Base-by-base conservation (phyloP, 2,888 invertebrate genomes). In the Zhengitettix transpicula region DNA sequence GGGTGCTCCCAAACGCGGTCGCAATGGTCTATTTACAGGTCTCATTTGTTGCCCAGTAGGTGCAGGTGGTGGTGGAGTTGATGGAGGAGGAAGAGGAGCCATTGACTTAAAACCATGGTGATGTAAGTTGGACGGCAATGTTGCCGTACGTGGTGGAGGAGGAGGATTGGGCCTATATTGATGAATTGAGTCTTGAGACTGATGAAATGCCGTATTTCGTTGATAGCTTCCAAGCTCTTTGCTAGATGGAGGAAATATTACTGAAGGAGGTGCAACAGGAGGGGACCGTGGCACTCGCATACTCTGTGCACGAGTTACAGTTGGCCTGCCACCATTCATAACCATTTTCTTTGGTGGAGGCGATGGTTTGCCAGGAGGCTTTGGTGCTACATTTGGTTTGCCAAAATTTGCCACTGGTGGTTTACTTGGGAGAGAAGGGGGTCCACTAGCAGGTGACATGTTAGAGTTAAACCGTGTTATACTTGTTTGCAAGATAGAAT, bases 341-440 rank as follows among this genome's bases (percentile, higher is more conserved):
- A 77, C 72, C 14, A 82, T 71, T 62, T 82, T 83, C 71, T 85
- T 84, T 40, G 81, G 82, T 47, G 85, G 84, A 5, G 84, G 82
- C 44, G 81, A 80, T 5, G 84, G 84, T 69, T 81, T 79, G 12
- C 69, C 70, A 10, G 89, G 89, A 28, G 91, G 91, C 72, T 89
- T 89, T 1, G 91, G 91, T 40, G 90, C 90, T 65, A 90, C 73
- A 72, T 87, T 81, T 28, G 89, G 90, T 73, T 91, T 92, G 58
- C 89, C 89, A 75, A 83, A 81, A 69, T 79, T 79, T 42, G 76
- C 68, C 71, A 77, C 73, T 52, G 79, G 74, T 17, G 69, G 70
- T 60, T 79, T 67, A 44, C 62, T 65, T 16, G 68, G 66, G 40
- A 62, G 58, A 17, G 61, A 56, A 16, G 63, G 63, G 12, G 60